A percentile compares a stretch with the other conserved stretches of the same genome.
Conservation (phyloP, 2,797 vertebrate genomes). For the Caiman crocodilus region DNA sequence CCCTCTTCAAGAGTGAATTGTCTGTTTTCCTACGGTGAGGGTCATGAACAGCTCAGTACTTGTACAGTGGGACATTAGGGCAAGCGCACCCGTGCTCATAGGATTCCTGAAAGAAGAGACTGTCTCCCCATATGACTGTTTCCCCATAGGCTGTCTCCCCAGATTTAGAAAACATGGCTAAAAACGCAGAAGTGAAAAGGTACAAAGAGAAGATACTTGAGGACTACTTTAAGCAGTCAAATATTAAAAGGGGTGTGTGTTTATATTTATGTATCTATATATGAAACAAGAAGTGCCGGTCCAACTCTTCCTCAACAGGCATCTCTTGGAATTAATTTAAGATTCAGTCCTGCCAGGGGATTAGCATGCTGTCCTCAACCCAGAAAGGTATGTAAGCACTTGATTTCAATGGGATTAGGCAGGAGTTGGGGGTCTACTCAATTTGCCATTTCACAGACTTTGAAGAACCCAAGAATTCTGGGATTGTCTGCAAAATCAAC, state of each 20-base stretch:
- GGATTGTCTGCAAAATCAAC: no score
- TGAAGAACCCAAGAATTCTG: no score
- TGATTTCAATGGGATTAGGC: background rate
- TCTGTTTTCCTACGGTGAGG: constrained; percentile 46
- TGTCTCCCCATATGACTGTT: no score
- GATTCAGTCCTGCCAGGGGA: background rate
- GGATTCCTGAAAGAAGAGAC: constrained; percentile 51
- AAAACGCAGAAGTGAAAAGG: constrained; percentile 44
- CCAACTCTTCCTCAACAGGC: background rate
- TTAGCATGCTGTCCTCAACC: background rate
- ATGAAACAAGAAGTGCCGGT: background rate
- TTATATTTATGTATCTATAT: background rate
- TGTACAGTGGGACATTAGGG: constrained; percentile 33
- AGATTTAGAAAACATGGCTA: background rate
- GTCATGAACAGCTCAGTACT: constrained; percentile 43
- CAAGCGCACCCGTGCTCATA: constrained; percentile 53
- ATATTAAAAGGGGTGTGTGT: background rate
- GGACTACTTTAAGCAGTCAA: constrained; percentile 47
- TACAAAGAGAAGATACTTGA: constrained; percentile 50
- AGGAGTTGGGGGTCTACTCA: no score
- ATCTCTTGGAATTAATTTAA: background rate
- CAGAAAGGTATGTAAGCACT: background rate
- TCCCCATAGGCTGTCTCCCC: background rate
- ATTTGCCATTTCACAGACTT: no score
- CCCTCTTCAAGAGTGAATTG: constrained; percentile 49